Evolutionary conservation across 2,113 vertebrate species (phyloP).

Genomic region (Ia io): DNA sequence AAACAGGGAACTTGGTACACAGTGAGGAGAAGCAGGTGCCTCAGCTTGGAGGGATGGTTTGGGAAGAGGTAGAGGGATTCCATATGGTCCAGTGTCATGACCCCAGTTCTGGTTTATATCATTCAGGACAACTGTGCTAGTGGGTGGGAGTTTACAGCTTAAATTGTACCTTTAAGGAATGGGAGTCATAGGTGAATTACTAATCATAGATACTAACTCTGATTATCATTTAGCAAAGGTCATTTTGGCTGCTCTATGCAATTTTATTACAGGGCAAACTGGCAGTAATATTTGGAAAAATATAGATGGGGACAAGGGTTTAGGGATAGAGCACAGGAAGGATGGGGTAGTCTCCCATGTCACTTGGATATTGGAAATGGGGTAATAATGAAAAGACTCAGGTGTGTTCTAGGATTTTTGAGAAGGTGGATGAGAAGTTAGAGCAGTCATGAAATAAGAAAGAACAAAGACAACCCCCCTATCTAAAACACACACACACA

Average conservation of each 20-base stretch:
- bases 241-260: neutral
- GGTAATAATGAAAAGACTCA: neutral
- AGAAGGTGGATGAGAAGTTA: neutral
- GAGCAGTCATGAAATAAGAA: neutral
- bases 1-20: neutral
- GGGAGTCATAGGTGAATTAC: neutral
- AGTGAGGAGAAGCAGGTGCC: neutral
- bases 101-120: accelerated
- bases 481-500: neutral
- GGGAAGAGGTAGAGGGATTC: accelerated
- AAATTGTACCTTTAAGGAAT: neutral
- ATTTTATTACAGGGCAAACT: neutral
- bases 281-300: neutral
- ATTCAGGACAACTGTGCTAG: no score
- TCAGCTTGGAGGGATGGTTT: accelerated
- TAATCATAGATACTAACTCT: neutral
- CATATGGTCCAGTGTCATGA: accelerated
- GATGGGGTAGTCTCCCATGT: neutral
- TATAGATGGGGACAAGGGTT: neutral
- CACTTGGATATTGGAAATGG: neutral
- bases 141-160: neutral
- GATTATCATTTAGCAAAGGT: neutral
- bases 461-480: neutral
- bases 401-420: neutral
- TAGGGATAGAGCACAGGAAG: neutral